Evolutionary conservation across 2,797 vertebrate species (phyloP), one percentile per base, ranked within the genome.

Genomic region (Brachyalestes nurse): DNA sequence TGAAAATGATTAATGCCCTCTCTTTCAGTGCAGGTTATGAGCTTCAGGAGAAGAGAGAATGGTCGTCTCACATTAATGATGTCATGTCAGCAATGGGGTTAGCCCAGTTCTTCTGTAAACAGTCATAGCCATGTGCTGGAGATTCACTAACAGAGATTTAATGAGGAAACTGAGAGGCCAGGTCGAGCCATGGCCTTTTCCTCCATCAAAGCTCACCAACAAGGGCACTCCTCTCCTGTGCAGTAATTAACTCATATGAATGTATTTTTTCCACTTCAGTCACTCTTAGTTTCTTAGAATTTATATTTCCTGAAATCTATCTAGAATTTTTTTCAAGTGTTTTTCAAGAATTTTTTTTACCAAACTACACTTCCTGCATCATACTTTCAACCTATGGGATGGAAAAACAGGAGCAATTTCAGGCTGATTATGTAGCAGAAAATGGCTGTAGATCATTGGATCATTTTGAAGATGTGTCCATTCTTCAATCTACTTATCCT

Each of bases 181-280:
- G 78, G 72, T 74, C 70, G 66, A 72, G 38, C 70, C 70, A 80
- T 72, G 79, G 72, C 80, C 79, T 84, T 87, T 81, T 67, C 75
- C 49, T 72, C 65, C 57, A 34, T 81, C 66, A 75, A 61, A 76
- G 62, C 75, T 69, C 72, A 67, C 62, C n/a, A 73, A 58, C 13
- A 57, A 72, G 42, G 47, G 74, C 28, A 40, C 13, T 55, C 14
- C 38, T 58, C n/a, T 69, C 28, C 73, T 72, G 64, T 40, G 49
- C 42, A 77, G 77, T 81, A 85, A 81, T 85, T 82, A 80, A 73
- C 80, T 73, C 7, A 58, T 40, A 72, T 25, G 42, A 69, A 28
- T 19, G 55, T n/a, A 60, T 17, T 83, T 75, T 67, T 69, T 55
- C 49, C 10, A 9, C 28, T 76, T 14, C 42, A 19, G 47, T 69